Evolutionary conservation across 2,888 invertebrate genomes (phyloP), one percentile per base, ranked within the genome.

Genomic region (Nomada flava): DNA sequence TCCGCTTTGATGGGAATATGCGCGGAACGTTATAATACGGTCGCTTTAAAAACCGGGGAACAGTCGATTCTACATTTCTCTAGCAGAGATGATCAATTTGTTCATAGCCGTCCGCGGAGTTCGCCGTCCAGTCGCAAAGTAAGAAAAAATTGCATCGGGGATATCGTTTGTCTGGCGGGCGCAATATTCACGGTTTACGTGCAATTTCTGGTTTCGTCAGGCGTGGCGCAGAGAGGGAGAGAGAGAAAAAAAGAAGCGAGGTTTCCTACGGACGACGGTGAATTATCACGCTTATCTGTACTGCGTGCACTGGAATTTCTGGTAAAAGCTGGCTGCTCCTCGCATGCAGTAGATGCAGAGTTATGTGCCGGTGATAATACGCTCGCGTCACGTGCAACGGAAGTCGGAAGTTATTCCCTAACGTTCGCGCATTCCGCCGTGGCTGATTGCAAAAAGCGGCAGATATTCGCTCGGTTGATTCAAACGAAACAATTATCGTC

Each of bases 251-350:
- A 15, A 26, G 42, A 53, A 20, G 7, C n/a, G 52, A 76, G 79
- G 65, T 63, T 78, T 73, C 29, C 76, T 62, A 55, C n/a, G 23
- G 36, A 11, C 59, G 47, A 60, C 76, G 78, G 71, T 84, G 78
- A 87, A 87, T 84, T 87, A 80, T 86, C 79, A 69, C 78, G 72
- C 71, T 86, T 83, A 84, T 86, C 73, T 69, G 74, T 74, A 59
- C 42, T 47, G 74, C 50, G 71, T 63, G 67, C 52, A 64, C 60
- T 73, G 79, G 80, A 86, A 81, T 85, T 83, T 62, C 75, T 65
- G 72, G 68, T 62, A 76, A 83, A 85, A 87, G 75, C 77, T 59
- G 50, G 29, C 69, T 53, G 29, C 67, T 67, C 67, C 52, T 53
- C 53, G 47, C 52, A 15, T 23, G 62, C 70, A 3, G 50, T 59